These are phyloP conservation scores for Hippocampus mohnikei DNA, from an alignment of 2,113 vertebrate species.

Conservation along the genomic window DNA sequence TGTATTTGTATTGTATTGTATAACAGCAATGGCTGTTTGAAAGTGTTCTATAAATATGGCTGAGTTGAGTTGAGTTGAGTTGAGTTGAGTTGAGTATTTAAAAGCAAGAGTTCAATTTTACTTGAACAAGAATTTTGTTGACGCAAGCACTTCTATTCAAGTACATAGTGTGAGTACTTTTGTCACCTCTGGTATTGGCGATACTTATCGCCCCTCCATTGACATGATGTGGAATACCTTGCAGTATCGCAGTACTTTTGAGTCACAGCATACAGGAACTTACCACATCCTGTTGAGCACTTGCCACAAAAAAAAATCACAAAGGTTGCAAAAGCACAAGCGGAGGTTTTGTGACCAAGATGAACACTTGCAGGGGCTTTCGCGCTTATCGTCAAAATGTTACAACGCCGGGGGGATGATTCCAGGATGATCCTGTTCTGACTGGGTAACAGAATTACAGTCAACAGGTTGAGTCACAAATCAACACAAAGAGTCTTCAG, in stretches of 20 bases:
- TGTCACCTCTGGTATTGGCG: background rate
- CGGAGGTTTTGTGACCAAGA: conserved; percentile 13
- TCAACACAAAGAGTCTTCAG: background rate
- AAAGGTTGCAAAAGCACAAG: conserved; percentile 32
- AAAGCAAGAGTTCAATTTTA: too few species aligned
- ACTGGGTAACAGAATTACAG: background rate
- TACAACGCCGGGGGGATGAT: background rate
- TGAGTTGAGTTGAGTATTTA: too few species aligned
- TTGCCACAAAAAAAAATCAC: conserved; percentile 30
- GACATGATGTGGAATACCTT: background rate
- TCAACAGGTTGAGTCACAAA: background rate
- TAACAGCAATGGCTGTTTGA: too few species aligned
- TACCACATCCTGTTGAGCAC: background rate
- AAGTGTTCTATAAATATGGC: too few species aligned
- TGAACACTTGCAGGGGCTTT: conserved; percentile 16
- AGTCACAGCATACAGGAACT: conserved; percentile 24
- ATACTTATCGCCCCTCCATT: background rate
- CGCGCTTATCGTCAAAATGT: background rate
- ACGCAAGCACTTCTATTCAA: too few species aligned
- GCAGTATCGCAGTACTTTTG: background rate
- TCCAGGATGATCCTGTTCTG: background rate
- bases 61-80: too few species aligned
- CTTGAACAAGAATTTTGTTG: too few species aligned
- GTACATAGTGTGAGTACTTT: background rate
- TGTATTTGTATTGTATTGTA: background rate